These are phyloP conservation scores for Brachypodius melanocephalos DNA, from an alignment of 2,113 vertebrate species.

Conservation along the genomic window DNA sequence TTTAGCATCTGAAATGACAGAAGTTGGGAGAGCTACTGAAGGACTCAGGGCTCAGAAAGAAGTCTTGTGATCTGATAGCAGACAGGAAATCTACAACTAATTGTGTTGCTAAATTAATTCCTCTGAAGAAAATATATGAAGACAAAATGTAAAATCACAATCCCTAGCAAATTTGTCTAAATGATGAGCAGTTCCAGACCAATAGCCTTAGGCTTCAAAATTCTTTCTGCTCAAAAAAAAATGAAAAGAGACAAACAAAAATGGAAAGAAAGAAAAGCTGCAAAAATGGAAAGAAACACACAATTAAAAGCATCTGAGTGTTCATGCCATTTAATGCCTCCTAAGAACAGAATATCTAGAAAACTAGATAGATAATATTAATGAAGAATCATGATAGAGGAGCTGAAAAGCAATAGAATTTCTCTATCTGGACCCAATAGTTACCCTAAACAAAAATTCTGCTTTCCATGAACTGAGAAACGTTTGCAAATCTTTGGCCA, in stretches of 20 bases:
- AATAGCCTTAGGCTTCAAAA: not conserved
- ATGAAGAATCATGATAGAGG: not conserved
- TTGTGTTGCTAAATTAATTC: not conserved
- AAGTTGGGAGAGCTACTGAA: not conserved
- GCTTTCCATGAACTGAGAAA: not conserved
- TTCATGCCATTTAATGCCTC: not conserved
- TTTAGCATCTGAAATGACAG: not conserved
- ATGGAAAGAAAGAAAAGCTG: not conserved
- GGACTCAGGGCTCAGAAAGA: not conserved
- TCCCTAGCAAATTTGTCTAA: not conserved
- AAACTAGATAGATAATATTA: not conserved
- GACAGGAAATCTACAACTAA: not conserved
- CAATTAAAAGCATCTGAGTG: not conserved
- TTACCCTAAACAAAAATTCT: not conserved
- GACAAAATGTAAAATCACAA: conserved; percentile 1
- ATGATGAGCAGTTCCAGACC: conserved; percentile 14
- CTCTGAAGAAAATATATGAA: not conserved
- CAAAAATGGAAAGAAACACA: not conserved
- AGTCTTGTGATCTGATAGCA: not conserved
- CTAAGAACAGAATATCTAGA: not conserved
- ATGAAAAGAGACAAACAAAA: not conserved
- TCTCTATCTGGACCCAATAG: not conserved
- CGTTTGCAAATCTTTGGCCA: not conserved
- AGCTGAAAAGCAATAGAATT: not conserved
- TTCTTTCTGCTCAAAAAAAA: not conserved